Evolutionary conservation across 2,888 invertebrate species (phyloP), one percentile per base, ranked within the genome.

Genomic region (Platycheirus albimanus): DNA sequence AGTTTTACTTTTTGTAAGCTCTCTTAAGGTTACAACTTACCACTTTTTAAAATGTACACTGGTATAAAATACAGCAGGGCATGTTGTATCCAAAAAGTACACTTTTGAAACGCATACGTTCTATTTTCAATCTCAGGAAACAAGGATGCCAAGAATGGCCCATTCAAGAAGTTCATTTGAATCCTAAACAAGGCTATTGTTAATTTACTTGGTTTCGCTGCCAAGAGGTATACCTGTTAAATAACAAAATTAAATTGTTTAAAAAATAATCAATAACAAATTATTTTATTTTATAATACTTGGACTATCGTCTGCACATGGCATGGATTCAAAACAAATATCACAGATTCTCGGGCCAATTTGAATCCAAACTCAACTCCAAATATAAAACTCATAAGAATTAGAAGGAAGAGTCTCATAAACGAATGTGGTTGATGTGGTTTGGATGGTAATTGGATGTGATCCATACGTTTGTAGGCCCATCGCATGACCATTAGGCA

Each of bases 351-450:
- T 71, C 97, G 96, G 69, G 97, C 95, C 91, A 98, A 95, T 92
- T 99, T 99, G 91, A 98, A 98, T 79, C 98, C 98, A 88, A 99
- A 95, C 92, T 99, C 98, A 92, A 98, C 95, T 75, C 98, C 98
- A 93, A 98, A 97, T 85, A 97, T 93, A 77, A 97, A 91, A 70
- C 96, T 95, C 93, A 98, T 94, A 64, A 95, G 89, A 64, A 96
- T 94, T 17, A 98, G 92, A 63, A 98, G 92, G 66, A 95, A 89
- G 87, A 95, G 92, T 87, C 95, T 94, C 43, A 95, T 95, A 58
- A 88, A 80, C 63, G 88, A 88, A 77, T 90, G 88, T 15, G 89
- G 86, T 56, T 87, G 90, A 87, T 89, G 91, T 87, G 86, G 90
- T 87, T 88, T 88, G 41, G 86, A 86, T 6, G 86, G 72, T 78